These are phyloP conservation scores for Dynastes hyllus DNA, from an alignment of 2,888 invertebrate genomes.

Conservation along the genomic window DNA sequence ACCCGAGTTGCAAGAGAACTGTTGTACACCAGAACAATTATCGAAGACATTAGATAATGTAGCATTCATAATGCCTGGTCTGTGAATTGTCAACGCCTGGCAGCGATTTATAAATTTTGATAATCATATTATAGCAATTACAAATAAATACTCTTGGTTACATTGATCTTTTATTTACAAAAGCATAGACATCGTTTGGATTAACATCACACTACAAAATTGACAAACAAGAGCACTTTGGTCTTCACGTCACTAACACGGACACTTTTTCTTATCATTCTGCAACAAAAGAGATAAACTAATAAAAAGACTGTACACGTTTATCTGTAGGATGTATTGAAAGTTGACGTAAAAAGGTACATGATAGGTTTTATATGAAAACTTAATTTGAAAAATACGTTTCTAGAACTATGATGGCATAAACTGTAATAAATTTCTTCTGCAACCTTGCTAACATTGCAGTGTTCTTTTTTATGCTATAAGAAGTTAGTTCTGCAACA, in stretches of 20 bases:
- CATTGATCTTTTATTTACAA: conserved; percentile 5
- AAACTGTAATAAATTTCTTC: not conserved
- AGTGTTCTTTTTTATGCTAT: too few relatives aligned
- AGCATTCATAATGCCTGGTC: conserved; percentile 94
- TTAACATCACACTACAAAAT: conserved; percentile 13
- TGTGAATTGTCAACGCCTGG: conserved; percentile 68
- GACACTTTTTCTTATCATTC: not conserved
- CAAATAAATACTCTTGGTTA: conserved; percentile 20
- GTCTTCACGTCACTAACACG: not conserved
- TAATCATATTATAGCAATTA: not conserved
- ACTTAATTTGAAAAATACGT: too few relatives aligned
- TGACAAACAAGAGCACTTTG: not conserved
- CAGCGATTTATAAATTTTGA: not conserved
- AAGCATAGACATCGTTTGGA: conserved; percentile 23
- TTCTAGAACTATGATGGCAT: not conserved
- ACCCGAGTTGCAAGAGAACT: conserved; percentile 81
- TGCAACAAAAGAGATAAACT: conserved; percentile 18
- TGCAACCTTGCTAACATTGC: not conserved
- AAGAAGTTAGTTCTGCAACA: not conserved
- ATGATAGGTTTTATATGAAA: not conserved
- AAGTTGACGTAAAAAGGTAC: not conserved
- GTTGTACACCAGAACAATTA: conserved; percentile 72
- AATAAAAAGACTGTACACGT: not conserved
- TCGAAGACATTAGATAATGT: conserved; percentile 90
- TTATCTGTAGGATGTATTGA: not conserved